Evolutionary conservation across 2,113 vertebrate genomes (phyloP).

Genomic region (Trogon melanurus): DNA sequence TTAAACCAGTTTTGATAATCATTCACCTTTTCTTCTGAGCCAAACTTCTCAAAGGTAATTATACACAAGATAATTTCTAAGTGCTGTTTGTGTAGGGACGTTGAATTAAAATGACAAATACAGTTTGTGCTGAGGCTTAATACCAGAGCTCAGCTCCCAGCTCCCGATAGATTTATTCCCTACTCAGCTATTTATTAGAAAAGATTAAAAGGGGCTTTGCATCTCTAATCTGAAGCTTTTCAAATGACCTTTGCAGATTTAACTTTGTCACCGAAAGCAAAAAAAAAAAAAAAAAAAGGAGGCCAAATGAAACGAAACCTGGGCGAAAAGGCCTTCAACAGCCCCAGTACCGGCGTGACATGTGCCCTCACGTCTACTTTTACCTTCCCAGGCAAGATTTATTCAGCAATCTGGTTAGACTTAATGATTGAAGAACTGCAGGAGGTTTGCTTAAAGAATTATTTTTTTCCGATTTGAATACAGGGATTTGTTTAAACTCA

Average conservation of each 20-base stretch:
- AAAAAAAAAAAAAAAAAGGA: not conserved
- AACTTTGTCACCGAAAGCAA: not conserved
- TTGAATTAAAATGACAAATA: not conserved
- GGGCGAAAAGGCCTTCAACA: not conserved
- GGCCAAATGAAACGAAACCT: not conserved
- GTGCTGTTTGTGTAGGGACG: not conserved
- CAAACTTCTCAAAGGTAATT: not conserved
- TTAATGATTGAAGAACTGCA: not conserved
- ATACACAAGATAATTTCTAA: not conserved
- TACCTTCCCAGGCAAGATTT: not conserved
- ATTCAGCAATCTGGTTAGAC: not conserved
- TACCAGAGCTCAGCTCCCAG: not conserved
- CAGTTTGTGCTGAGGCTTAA: not conserved
- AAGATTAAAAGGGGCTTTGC: constrained; percentile 50
- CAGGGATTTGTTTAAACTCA: constrained; percentile 26
- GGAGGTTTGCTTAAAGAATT: not conserved
- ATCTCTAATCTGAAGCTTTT: constrained; percentile 31
- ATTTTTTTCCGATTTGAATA: not conserved
- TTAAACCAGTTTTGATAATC: not conserved
- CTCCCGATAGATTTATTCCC: constrained; percentile 15
- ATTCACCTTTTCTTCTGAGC: not conserved
- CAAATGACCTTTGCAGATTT: constrained; percentile 24
- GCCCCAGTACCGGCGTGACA: accelerated
- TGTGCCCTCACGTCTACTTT: accelerated
- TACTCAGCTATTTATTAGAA: constrained; percentile 44